phyloP scores from a whole-genome alignment of 2,113 vertebrate species.

The Halcyon senegalensis region DNA sequence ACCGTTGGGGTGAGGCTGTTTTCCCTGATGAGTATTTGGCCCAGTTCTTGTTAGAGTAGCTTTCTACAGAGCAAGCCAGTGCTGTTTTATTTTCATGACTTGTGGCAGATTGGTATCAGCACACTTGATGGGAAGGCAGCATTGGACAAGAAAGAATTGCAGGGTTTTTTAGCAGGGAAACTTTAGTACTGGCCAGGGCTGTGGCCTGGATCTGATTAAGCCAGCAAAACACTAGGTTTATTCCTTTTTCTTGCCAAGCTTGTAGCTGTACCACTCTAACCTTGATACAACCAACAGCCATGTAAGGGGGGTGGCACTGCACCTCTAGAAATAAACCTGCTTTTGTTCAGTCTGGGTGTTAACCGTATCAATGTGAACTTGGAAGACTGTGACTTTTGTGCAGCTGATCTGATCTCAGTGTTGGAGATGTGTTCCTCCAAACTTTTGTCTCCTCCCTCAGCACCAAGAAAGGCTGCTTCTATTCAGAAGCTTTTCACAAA shows the following conservation, averaged over 20 bases:
- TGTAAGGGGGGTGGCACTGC: neutral
- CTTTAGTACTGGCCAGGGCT: neutral
- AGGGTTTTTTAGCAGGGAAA: neutral
- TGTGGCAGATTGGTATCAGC: neutral
- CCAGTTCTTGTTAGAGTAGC: neutral
- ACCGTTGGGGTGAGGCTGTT: neutral
- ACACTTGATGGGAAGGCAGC: neutral
- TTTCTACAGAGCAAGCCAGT: neutral
- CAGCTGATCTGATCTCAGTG: neutral
- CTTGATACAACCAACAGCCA: neutral
- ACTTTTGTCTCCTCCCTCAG: neutral
- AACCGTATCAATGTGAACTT: neutral
- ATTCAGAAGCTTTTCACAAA: neutral
- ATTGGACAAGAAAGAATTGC: neutral
- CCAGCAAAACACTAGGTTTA: neutral
- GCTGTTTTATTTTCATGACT: neutral
- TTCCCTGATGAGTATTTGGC: neutral
- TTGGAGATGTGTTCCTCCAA: neutral
- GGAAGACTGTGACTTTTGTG: neutral
- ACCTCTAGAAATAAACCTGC: neutral
- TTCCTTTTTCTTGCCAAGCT: neutral
- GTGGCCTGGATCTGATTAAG: neutral
- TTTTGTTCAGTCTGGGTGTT: neutral
- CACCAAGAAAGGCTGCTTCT: neutral
- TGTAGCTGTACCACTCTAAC: neutral